Conservation (phyloP, 1,140 invertebrate species). For the Pectinophora gossypiella region DNA sequence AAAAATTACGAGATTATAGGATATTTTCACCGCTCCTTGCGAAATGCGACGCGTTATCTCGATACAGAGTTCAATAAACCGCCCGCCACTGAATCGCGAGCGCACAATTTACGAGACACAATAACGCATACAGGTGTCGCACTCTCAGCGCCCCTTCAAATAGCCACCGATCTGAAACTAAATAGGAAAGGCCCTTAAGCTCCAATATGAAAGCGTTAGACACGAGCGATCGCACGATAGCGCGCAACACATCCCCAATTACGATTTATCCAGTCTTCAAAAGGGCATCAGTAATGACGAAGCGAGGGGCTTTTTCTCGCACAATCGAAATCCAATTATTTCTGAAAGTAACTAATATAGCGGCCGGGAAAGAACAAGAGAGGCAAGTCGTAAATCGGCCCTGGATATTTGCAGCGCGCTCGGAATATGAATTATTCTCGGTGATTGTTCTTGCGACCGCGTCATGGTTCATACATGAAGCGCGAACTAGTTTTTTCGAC, state of each 20-base stretch:
- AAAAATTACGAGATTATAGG: constrained; percentile 45
- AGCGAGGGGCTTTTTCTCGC: constrained; percentile 44
- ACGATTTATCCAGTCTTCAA: constrained; percentile 59
- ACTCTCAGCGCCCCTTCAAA: constrained; percentile 51
- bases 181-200: constrained; percentile 45
- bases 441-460: constrained; percentile 65
- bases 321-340: constrained; percentile 74
- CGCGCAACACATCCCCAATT: constrained; percentile 47
- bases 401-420: constrained; percentile 70
- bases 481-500: constrained; percentile 65
- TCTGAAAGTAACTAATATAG: constrained; percentile 67
- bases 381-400: constrained; percentile 48
- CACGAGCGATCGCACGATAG: constrained; percentile 38
- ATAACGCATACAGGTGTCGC: constrained; percentile 71
- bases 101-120: constrained; percentile 62
- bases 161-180: constrained; percentile 53
- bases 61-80: constrained; percentile 63
- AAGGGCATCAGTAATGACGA: constrained; percentile 67
- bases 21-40: constrained; percentile 41
- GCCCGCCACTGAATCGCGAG: constrained; percentile 49
- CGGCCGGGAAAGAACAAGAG: constrained; percentile 40
- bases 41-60: constrained; percentile 47
- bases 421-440: constrained; percentile 75
- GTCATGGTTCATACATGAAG: constrained; percentile 75
- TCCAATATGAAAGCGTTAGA: constrained; percentile 41